Percentiles rank a stretch among this genome's conserved stretches.
Evolutionary conservation across 2,888 invertebrate species (phyloP).

Genomic region (Ichneumoninae sp.): DNA sequence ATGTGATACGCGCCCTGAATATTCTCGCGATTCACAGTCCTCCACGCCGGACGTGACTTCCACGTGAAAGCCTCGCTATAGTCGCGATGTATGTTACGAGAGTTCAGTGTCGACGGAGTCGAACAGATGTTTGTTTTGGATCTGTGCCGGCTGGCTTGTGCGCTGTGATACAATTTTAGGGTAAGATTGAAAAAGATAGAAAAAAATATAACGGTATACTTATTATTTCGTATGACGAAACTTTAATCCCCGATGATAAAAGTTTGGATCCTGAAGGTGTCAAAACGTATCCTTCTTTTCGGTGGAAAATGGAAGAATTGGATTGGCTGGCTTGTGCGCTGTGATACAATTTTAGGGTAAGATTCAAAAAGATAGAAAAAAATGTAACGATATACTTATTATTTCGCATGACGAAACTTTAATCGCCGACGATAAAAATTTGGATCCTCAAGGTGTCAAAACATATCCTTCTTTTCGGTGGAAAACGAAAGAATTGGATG

Average conservation of each 20-base stretch:
- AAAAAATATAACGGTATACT: background rate
- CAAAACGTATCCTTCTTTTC: too few species aligned
- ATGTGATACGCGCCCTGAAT: conserved; percentile 57
- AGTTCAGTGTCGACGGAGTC: conserved; percentile 49
- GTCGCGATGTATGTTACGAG: conserved; percentile 57
- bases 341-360: conserved; percentile 39
- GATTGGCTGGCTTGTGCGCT: conserved; percentile 38
- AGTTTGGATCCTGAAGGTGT: background rate
- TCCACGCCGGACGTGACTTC: conserved; percentile 64
- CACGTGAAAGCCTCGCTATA: conserved; percentile 26
- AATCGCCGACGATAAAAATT: background rate
- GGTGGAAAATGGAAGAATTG: too few species aligned
- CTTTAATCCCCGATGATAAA: background rate
- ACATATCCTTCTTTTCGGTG: background rate
- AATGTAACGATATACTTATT: background rate
- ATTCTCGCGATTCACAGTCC: conserved; percentile 61
- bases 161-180: conserved; percentile 46
- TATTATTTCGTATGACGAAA: background rate
- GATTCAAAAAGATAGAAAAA: conserved; percentile 11
- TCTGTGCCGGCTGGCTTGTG: conserved; percentile 44
- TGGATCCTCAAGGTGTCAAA: background rate
- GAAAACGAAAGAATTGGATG: background rate
- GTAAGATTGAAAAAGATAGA: background rate
- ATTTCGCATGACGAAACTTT: background rate
- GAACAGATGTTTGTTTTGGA: conserved; percentile 65